Conservation (phyloP, 2,113 vertebrate species). For the Petrocephalus microphthalmus region DNA sequence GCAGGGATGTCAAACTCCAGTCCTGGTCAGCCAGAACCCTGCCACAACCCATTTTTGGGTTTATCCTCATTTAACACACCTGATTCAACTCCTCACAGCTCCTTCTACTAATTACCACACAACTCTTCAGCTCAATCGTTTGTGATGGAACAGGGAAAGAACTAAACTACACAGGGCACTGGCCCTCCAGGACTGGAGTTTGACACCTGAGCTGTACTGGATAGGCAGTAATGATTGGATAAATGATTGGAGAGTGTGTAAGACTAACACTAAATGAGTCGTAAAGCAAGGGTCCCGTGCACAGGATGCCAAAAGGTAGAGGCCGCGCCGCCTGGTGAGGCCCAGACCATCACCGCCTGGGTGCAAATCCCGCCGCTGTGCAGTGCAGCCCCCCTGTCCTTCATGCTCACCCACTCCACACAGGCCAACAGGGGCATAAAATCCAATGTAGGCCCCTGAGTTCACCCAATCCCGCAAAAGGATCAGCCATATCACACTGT, state of each 20-base stretch:
- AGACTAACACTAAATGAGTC: not conserved
- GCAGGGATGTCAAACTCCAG: too few relatives aligned
- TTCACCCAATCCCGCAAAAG: slow-evolving; percentile 5
- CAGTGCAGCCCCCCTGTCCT: not conserved
- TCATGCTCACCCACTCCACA: not conserved
- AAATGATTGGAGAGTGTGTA: not conserved
- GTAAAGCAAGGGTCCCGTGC: not conserved
- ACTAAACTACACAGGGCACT: too few relatives aligned
- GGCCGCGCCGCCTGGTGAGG: not conserved
- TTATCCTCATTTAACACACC: too few relatives aligned
- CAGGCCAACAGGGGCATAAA: not conserved
- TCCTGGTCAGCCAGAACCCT: too few relatives aligned
- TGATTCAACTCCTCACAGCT: too few relatives aligned
- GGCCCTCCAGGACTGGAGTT: too few relatives aligned
- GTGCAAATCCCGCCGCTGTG: not conserved
- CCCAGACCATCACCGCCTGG: not conserved
- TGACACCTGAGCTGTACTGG: not conserved
- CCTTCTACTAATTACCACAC: too few relatives aligned
- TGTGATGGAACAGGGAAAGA: too few relatives aligned
- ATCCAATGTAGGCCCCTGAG: not conserved
- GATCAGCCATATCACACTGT: not conserved
- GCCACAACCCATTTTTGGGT: too few relatives aligned
- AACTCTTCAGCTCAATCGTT: too few relatives aligned
- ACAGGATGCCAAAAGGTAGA: not conserved
- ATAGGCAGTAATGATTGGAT: not conserved